Evolutionary conservation across 2,888 invertebrate species (phyloP), one percentile per base, ranked within the genome.

Genomic region (Pandemis cinnamomeana): DNA sequence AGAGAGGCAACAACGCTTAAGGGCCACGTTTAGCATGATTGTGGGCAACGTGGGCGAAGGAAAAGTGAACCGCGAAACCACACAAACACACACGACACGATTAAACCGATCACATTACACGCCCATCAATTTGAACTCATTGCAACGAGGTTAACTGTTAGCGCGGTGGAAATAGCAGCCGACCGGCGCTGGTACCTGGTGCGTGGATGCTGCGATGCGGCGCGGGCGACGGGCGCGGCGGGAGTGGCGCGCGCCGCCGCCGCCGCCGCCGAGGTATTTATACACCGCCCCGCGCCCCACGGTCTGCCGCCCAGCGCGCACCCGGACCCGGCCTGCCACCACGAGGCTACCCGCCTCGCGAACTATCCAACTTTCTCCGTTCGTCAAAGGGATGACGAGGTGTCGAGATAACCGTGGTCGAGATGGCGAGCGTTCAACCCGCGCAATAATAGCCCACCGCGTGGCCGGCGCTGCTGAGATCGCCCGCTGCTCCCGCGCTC

Each of bases 341-440:
- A n/a, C 63, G 15, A 20, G 11, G 15, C 8, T 8, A 7, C 44
- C 15, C 15, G 5, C 46, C 5, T 10, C 15, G 5, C n/a, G 13
- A 41, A 13, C 60, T 11, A 4, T 42, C n/a, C 11, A 41, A 62
- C 7, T 48, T 11, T n/a, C n/a, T 5, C 0, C 48, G 13, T 6
- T 5, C 48, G 13, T 6, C n/a, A 6, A 51, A 51, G 51, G 51
- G 51, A n/a, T 51, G 51, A 51, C n/a, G 51, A 51, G 11, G 0
- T 4, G 20, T 55, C 55, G 8, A n/a, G 55, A 7, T 55, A 6
- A 15, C 20, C 20, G 20, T 74, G 80, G 63, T 83, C 87, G 78
- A 83, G 74, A 82, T 87, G 80, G 71, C 79, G 82, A 78, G 74
- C 86, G 80, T 84, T 86, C 83, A 82, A 83, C 83, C 80, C 64